phyloP scores from a whole-genome alignment of 23 tunicate genomes.

The Trididemnum clinides region DNA sequence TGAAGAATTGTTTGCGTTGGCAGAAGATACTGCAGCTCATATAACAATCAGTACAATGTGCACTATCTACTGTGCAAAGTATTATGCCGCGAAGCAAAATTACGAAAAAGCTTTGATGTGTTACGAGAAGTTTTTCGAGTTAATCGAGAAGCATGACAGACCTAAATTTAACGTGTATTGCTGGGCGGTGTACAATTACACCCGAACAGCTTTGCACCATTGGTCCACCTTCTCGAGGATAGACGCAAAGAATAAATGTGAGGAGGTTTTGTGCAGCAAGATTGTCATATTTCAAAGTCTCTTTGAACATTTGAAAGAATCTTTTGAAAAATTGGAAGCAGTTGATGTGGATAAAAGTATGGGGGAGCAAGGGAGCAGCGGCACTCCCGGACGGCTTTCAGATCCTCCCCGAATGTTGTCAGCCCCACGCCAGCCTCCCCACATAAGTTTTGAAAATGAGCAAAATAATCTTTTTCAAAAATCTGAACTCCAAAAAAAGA shows the following conservation, averaged over 20 bases:
- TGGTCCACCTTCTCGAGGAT: no score
- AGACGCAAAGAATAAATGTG: neutral
- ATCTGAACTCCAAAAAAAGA: no score
- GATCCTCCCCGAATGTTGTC: no score
- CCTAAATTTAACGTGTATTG: neutral
- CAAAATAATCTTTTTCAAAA: no score
- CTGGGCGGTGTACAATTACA: slow-evolving; percentile 59
- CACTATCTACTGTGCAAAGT: slow-evolving; percentile 45
- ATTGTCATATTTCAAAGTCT: neutral
- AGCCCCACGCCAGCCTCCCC: no score
- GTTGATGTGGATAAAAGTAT: no score
- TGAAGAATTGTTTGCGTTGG: neutral
- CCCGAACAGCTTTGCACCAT: no score
- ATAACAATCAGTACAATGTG: slow-evolving; percentile 25
- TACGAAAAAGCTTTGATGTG: neutral
- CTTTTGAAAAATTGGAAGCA: neutral
- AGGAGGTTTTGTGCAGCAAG: neutral
- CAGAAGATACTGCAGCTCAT: neutral
- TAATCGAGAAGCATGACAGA: neutral
- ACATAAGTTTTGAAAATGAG: no score
- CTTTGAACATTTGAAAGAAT: neutral
- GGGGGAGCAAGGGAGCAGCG: no score
- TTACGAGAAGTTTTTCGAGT: slow-evolving; percentile 4
- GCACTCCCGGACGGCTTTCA: no score
- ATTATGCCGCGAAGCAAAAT: slow-evolving; percentile 33